A percentile compares a stretch with the other conserved stretches of the same genome.
Evolutionary conservation across 2,888 invertebrate species (phyloP).

Genomic region (Papilio elwesi): DNA sequence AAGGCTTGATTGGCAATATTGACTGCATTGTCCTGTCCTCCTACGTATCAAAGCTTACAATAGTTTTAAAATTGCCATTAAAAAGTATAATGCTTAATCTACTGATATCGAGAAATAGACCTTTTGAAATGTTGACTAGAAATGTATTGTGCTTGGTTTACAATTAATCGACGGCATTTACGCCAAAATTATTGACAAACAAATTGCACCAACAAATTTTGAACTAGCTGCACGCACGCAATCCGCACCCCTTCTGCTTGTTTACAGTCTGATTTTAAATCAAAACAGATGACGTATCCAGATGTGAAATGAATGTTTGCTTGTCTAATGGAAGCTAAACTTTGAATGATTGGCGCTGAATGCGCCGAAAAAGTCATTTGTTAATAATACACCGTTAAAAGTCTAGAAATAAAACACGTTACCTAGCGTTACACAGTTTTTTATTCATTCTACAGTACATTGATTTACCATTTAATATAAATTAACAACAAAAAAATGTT

Average conservation of each 20-base stretch:
- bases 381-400: background rate
- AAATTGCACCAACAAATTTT: conserved; percentile 11
- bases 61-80: no score
- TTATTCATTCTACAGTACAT: no score
- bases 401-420: background rate
- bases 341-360: background rate
- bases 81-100: no score
- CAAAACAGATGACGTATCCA: background rate
- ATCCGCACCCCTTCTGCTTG: background rate
- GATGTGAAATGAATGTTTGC: conserved; percentile 21
- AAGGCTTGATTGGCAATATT: no score
- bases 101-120: background rate
- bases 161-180: background rate
- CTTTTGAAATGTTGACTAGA: background rate
- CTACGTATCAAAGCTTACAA: no score
- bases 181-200: conserved; percentile 1
- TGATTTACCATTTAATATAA: background rate
- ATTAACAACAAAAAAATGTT: no score
- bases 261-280: conserved; percentile 11
- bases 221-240: background rate
- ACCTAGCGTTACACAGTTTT: no score
- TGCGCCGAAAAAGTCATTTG: background rate
- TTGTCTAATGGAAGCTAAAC: conserved; percentile 13
- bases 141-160: background rate
- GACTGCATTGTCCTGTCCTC: no score